Evolutionary conservation across 2,888 invertebrate genomes (phyloP).

Genomic region (Toxonevra muliebris): DNA sequence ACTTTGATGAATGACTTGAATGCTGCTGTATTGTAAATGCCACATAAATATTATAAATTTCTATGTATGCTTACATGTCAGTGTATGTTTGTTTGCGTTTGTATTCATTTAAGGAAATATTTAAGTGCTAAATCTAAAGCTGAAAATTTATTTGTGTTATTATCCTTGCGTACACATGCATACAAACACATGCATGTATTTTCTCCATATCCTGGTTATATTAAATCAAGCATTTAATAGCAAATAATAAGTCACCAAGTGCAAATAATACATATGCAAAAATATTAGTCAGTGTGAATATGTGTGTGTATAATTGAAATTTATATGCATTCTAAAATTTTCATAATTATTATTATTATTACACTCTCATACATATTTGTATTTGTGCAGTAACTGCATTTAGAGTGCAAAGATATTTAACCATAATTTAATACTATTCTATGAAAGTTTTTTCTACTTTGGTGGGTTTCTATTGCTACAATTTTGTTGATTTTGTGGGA

Average conservation of each 20-base stretch:
- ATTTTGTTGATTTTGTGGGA: too few relatives aligned
- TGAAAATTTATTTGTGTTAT: not conserved
- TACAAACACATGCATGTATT: not conserved
- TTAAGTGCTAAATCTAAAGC: conserved; percentile 9
- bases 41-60: too few relatives aligned
- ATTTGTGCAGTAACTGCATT: too few relatives aligned
- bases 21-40: too few relatives aligned
- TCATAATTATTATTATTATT: too few relatives aligned
- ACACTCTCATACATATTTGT: not conserved
- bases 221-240: conserved; percentile 20
- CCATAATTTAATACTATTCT: too few relatives aligned
- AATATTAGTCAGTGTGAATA: not conserved
- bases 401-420: too few relatives aligned
- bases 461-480: too few relatives aligned
- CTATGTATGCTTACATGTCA: too few relatives aligned
- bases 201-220: not conserved
- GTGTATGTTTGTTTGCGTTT: too few relatives aligned
- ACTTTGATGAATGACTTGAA: too few relatives aligned
- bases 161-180: not conserved
- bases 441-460: too few relatives aligned
- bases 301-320: not conserved
- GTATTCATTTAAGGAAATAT: not conserved
- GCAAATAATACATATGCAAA: conserved; percentile 6
- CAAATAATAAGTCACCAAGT: conserved; percentile 1
- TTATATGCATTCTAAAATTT: not conserved